Percentiles rank a stretch among this genome's conserved stretches.
Evolutionary conservation across 2,797 vertebrate species (phyloP).

Genomic region (Echeneis naucrates): DNA sequence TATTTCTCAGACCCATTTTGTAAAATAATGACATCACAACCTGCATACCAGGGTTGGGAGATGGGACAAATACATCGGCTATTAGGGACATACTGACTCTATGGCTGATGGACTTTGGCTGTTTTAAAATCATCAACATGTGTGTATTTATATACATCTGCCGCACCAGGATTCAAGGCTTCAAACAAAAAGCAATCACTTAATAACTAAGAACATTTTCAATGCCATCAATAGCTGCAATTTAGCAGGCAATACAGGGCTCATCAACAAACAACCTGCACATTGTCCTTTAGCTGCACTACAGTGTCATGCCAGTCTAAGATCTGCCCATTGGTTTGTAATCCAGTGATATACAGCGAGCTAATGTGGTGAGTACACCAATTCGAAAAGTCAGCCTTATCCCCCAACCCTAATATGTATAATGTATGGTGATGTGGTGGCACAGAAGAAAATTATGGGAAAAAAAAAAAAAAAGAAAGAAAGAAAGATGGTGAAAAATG

Average conservation of each 20-base stretch:
- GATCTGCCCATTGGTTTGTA: constrained; percentile 34
- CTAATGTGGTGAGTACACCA: constrained; percentile 13
- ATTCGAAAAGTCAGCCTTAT: constrained; percentile 19
- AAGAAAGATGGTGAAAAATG: constrained; percentile 51
- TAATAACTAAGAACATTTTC: constrained; percentile 8
- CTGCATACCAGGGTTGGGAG: constrained; percentile 37
- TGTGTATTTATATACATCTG: neutral
- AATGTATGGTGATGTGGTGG: constrained; percentile 41
- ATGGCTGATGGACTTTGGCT: constrained; percentile 15
- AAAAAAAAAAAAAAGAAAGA: constrained; percentile 41
- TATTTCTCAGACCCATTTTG: constrained; percentile 36
- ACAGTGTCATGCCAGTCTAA: constrained; percentile 6
- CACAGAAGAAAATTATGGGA: constrained; percentile 43
- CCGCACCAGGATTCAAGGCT: constrained; percentile 5
- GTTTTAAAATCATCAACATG: constrained; percentile 18
- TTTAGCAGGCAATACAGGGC: neutral
- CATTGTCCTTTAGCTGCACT: constrained; percentile 6
- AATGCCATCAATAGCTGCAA: constrained; percentile 1
- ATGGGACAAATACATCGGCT: constrained; percentile 26
- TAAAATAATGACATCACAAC: constrained; percentile 32
- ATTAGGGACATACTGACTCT: neutral
- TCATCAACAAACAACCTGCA: constrained; percentile 20
- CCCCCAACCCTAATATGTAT: constrained; percentile 37
- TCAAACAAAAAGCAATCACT: constrained; percentile 17
- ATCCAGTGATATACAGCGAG: constrained; percentile 24